Percentiles rank a stretch among this genome's conserved stretches.
These are phyloP conservation scores for Rosalia funebris DNA, from an alignment of 2,888 invertebrate genomes.

Conservation along the genomic window DNA sequence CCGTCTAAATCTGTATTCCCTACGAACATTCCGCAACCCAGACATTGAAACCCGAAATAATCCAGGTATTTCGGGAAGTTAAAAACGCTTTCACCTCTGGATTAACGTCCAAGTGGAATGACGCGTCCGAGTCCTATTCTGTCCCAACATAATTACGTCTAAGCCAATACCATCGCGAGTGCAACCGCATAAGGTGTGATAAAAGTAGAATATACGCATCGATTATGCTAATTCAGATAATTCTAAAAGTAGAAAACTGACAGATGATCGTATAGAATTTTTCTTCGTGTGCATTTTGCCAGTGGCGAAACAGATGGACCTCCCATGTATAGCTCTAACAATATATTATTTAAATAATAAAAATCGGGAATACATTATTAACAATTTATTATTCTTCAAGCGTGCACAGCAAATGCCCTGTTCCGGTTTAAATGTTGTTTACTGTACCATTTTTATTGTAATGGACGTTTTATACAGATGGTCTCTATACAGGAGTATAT, in stretches of 20 bases:
- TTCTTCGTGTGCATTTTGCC: not conserved
- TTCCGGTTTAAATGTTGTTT: constrained; percentile 7
- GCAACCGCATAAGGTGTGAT: constrained; percentile 20
- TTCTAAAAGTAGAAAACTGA: constrained; percentile 22
- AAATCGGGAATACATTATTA: constrained; percentile 4
- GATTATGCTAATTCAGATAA: constrained; percentile 23
- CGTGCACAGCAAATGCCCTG: not conserved
- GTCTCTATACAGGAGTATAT: too few relatives aligned
- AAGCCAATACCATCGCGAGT: constrained; percentile 1
- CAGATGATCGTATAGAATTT: constrained; percentile 20
- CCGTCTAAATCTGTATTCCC: constrained; percentile 15
- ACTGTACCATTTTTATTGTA: not conserved
- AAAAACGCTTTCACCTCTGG: constrained; percentile 1
- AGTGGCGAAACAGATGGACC: constrained; percentile 18
- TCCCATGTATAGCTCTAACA: constrained; percentile 21
- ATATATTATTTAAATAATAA: constrained; percentile 8
- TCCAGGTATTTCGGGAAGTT: constrained; percentile 15
- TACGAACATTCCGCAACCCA: constrained; percentile 19
- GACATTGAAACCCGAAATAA: constrained; percentile 22
- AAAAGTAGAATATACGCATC: constrained; percentile 17
- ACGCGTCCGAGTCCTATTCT: not conserved
- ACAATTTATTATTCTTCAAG: constrained; percentile 4
- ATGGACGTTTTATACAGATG: too few relatives aligned
- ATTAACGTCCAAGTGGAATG: not conserved
- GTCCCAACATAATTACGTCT: not conserved